These are phyloP conservation scores for Argyra leucocephala DNA, from an alignment of 2,888 invertebrate species.

Conservation along the genomic window DNA sequence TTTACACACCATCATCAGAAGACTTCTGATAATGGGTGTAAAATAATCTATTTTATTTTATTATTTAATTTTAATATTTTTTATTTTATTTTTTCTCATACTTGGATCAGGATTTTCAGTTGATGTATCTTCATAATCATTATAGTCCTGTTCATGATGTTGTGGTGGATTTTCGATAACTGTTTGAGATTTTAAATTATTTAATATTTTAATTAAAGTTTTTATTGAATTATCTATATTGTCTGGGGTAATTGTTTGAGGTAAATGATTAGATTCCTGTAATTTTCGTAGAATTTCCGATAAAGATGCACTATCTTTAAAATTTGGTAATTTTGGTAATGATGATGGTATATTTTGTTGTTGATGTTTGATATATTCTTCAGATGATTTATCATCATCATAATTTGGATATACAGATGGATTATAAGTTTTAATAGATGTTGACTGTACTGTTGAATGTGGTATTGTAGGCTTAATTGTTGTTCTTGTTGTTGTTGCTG, in stretches of 20 bases:
- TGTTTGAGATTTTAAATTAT: constrained; percentile 51
- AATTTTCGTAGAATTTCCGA: constrained; percentile 59
- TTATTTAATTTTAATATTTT: too few relatives aligned
- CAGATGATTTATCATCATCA: constrained; percentile 25
- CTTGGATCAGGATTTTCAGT: constrained; percentile 24
- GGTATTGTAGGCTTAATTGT: neutral
- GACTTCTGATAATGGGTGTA: neutral
- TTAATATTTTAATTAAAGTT: constrained; percentile 65
- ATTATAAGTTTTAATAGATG: neutral
- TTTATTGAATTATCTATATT: constrained; percentile 71
- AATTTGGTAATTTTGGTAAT: constrained; percentile 36
- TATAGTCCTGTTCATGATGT: constrained; percentile 31
- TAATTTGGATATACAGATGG: neutral
- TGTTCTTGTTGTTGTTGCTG: constrained; percentile 18
- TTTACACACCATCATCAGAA: neutral
- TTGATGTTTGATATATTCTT: neutral
- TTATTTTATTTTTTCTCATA: neutral
- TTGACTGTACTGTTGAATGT: neutral
- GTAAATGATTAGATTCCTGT: constrained; percentile 64
- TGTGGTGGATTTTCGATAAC: constrained; percentile 37
- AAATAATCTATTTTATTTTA: too few relatives aligned
- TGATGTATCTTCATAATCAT: constrained; percentile 20
- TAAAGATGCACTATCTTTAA: constrained; percentile 41
- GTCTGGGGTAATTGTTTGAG: constrained; percentile 63
- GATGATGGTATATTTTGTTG: constrained; percentile 19